A percentile compares a stretch with the other conserved stretches of the same genome.
phyloP scores from a whole-genome alignment of 1,140 invertebrate species.

The honey bee (Apis mellifera) region Amel_HAv3.1 CM009942.2:303501-304000 shows the following conservation, averaged over 20 bases:
- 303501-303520: slow-evolving; percentile 17
- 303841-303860: too few species aligned
- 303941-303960: too few species aligned
- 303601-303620: not conserved
- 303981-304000: too few species aligned
- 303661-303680: not conserved
- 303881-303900: too few species aligned
- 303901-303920: too few species aligned
- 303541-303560: slow-evolving; percentile 35
- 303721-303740: slow-evolving; percentile 8
- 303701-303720: not conserved
- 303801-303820: too few species aligned
- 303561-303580: slow-evolving; percentile 32
- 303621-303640: slow-evolving; percentile 30
- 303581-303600: slow-evolving; percentile 16
- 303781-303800: too few species aligned
- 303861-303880: too few species aligned
- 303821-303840: too few species aligned
- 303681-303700: not conserved
- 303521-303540: slow-evolving; percentile 36
- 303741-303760: not conserved
- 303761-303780: too few species aligned
- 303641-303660: slow-evolving; percentile 12
- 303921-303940: too few species aligned
- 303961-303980: too few species aligned